These are phyloP conservation scores for Styela plicata DNA, from an alignment of 23 tunicate species.

Conservation along the genomic window DNA sequence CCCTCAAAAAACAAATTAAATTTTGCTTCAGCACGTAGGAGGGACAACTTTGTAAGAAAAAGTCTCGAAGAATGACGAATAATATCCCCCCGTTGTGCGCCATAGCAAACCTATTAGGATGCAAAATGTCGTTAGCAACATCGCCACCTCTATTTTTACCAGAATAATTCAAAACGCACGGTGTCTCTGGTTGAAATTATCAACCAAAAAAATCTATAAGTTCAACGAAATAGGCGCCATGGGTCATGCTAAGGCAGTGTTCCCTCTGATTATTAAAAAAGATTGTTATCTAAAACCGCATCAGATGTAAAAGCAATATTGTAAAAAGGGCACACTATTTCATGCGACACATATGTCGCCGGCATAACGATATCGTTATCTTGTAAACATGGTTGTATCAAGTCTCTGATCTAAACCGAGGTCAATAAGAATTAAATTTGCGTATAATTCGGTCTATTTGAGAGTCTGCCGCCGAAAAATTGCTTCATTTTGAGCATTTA, in stretches of 20 bases:
- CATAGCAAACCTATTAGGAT: too few relatives aligned
- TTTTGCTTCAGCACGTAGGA: too few relatives aligned
- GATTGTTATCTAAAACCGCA: too few relatives aligned
- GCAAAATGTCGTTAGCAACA: too few relatives aligned
- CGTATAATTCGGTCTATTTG: constrained; percentile 1
- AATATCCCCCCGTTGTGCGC: too few relatives aligned
- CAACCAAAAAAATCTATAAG: background rate
- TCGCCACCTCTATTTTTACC: too few relatives aligned
- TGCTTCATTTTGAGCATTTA: background rate
- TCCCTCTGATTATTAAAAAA: too few relatives aligned
- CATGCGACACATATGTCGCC: constrained; percentile 10
- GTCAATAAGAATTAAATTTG: constrained; percentile 14
- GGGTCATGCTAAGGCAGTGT: background rate
- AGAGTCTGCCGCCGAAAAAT: constrained; percentile 3
- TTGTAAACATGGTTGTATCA: constrained; percentile 22
- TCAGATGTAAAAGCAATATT: too few relatives aligned
- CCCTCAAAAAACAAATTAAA: too few relatives aligned
- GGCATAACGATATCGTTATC: background rate
- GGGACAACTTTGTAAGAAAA: too few relatives aligned
- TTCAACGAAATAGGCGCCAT: background rate
- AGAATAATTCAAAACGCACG: too few relatives aligned
- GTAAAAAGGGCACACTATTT: background rate
- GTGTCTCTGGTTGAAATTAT: background rate
- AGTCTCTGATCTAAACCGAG: constrained; percentile 22
- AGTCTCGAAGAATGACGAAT: too few relatives aligned